A percentile compares a stretch with the other conserved stretches of the same genome.
phyloP scores from a whole-genome alignment of 1,140 invertebrate species.

The Caenorhabditis elegans region WBcel235 BX284604.4:9010501-9011000 shows the following conservation, averaged over 20 bases:
- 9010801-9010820: too few relatives aligned
- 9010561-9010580: too few relatives aligned
- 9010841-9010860: too few relatives aligned
- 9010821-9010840: too few relatives aligned
- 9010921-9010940: slow-evolving; percentile 37
- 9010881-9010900: too few relatives aligned
- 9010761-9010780: background rate
- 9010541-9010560: background rate
- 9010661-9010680: background rate
- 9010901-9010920: background rate
- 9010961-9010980: background rate
- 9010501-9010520: too few relatives aligned
- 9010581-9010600: too few relatives aligned
- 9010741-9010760: slow-evolving; percentile 19
- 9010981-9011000: background rate
- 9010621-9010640: background rate
- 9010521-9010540: background rate
- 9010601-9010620: too few relatives aligned
- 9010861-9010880: too few relatives aligned
- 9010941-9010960: slow-evolving; percentile 35
- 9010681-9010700: background rate
- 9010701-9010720: slow-evolving; percentile 14
- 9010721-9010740: slow-evolving; percentile 21
- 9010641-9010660: background rate
- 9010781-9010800: background rate